Percentiles rank a stretch among this genome's conserved stretches.
Conservation (phyloP, 2,888 invertebrate genomes). For the Notodonta dromedarius region DNA sequence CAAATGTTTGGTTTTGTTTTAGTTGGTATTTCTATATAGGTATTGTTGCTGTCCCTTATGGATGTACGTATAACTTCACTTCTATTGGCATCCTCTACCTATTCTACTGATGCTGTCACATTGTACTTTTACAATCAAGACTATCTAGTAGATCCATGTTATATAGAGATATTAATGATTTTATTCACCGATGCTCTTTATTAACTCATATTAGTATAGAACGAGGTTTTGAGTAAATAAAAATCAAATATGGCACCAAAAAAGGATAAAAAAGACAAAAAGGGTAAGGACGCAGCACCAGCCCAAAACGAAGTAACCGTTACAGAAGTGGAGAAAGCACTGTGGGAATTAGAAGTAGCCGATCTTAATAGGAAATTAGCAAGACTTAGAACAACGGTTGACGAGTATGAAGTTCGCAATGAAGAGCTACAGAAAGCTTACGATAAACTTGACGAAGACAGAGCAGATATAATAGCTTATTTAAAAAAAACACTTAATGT, state of each 20-base stretch:
- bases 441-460: slow-evolving; percentile 90
- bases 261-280: slow-evolving; percentile 68
- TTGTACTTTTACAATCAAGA: too few relatives aligned
- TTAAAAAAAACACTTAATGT: slow-evolving; percentile 89
- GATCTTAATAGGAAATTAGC: slow-evolving; percentile 92
- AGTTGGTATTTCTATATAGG: too few relatives aligned
- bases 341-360: slow-evolving; percentile 91
- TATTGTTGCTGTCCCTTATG: too few relatives aligned
- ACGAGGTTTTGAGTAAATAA: too few relatives aligned
- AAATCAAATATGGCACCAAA: slow-evolving; percentile 63
- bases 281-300: slow-evolving; percentile 59
- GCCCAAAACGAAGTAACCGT: slow-evolving; percentile 20
- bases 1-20: too few relatives aligned
- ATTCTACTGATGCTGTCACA: too few relatives aligned
- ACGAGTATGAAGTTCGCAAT: slow-evolving; percentile 89
- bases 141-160: too few relatives aligned
- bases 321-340: slow-evolving; percentile 90
- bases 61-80: too few relatives aligned
- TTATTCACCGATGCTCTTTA: too few relatives aligned
- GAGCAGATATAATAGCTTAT: slow-evolving; percentile 92
- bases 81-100: too few relatives aligned
- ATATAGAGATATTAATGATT: too few relatives aligned
- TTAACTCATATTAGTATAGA: too few relatives aligned
- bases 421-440: slow-evolving; percentile 86
- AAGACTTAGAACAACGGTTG: slow-evolving; percentile 85